Evolutionary conservation across 2,888 invertebrate genomes (phyloP), one percentile per base, ranked within the genome.

Genomic region (Thera britannica): DNA sequence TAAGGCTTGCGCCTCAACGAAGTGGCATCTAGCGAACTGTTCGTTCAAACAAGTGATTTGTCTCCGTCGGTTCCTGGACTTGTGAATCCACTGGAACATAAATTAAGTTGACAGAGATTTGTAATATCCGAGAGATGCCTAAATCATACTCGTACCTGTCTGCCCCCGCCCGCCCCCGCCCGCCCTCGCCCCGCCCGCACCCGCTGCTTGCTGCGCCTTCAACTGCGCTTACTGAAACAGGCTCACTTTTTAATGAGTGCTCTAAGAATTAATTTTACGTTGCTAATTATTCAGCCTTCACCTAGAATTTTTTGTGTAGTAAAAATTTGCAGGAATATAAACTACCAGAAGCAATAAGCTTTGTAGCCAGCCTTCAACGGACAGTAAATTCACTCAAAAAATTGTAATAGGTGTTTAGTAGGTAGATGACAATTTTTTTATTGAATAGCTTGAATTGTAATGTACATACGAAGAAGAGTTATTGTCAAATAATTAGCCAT

Each of bases 31-130:
- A 11, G 46, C 46, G 5, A 34, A 23, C 46, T 34, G 66, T 49
- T 58, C 52, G 68, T 65, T 64, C 69, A 52, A 70, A 62, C 66
- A 55, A 63, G 60, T 64, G 57, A 71, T 72, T 67, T 66, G 67
- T 72, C 59, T 59, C 41, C 57, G 67, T 68, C 70, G 11, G 56
- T 5, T 48, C 41, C 51, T 35, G 44, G 59, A 59, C 60, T 69
- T 44, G 59, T 68, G 65, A 72, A 70, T 71, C 69, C 69, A 71
- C 69, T 60, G 62, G 68, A 71, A 75, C 71, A 70, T 72, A 64
- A 70, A 74, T 74, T 72, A 71, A 70, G 67, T 73, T 72, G 67
- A 73, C 68, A 65, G 70, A 69, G 72, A 75, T 74, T 75, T 72
- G 74, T 74, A 72, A 73, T 71, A 72, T 68, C 72, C 70, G 62